These are phyloP conservation scores for Nomada ferruginata DNA, from an alignment of 2,888 invertebrate genomes.

Conservation along the genomic window DNA sequence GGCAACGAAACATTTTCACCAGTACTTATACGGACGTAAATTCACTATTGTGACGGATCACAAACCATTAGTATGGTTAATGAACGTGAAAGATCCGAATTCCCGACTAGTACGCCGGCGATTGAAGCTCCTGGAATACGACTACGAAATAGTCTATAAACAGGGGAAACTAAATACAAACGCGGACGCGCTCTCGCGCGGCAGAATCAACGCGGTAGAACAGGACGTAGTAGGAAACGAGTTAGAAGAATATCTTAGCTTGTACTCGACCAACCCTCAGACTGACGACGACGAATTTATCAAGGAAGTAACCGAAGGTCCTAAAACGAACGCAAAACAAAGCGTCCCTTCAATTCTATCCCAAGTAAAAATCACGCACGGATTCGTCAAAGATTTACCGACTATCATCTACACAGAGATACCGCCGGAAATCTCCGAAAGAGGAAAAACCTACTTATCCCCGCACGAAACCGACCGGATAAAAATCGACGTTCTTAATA, in stretches of 20 bases:
- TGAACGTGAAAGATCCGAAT: slow-evolving; percentile 39
- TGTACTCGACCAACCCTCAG: background rate
- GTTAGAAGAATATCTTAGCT: background rate
- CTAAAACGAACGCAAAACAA: too few relatives aligned
- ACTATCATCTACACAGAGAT: background rate
- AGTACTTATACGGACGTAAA: slow-evolving; percentile 52
- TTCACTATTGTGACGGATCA: slow-evolving; percentile 58
- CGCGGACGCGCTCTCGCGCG: slow-evolving; percentile 37
- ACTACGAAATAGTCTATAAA: slow-evolving; percentile 44
- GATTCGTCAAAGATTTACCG: background rate
- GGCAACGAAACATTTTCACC: slow-evolving; percentile 48
- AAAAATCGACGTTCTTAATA: background rate
- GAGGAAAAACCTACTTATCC: background rate
- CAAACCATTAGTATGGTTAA: slow-evolving; percentile 43
- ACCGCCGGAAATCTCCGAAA: background rate
- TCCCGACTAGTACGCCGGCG: slow-evolving; percentile 36
- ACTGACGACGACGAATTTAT: slow-evolving; percentile 11
- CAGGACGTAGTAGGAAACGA: background rate
- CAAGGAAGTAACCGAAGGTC: background rate
- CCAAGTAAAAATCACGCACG: background rate
- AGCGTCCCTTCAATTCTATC: background rate
- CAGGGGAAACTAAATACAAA: slow-evolving; percentile 40
- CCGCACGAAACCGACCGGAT: background rate
- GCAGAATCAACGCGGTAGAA: background rate
- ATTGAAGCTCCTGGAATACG: slow-evolving; percentile 48